These are phyloP conservation scores for Cyclophora punctaria DNA, from an alignment of 2,888 invertebrate species.

Conservation along the genomic window DNA sequence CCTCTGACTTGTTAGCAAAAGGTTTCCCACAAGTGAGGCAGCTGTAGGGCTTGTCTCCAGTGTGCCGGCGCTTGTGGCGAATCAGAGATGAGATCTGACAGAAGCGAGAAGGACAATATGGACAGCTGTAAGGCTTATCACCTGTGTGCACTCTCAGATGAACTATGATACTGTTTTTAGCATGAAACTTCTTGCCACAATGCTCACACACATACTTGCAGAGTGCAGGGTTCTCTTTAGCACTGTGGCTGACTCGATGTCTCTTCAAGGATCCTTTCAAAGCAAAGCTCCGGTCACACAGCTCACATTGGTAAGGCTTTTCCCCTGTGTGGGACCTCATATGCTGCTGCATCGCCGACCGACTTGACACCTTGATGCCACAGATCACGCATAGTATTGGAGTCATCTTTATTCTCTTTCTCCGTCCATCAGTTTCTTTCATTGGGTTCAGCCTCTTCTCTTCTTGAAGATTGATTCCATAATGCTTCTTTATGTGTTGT, in stretches of 20 bases:
- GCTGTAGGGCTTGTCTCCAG: slow-evolving; percentile 57
- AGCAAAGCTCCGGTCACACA: slow-evolving; percentile 42
- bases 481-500: slow-evolving; percentile 13
- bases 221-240: slow-evolving; percentile 7
- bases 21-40: slow-evolving; percentile 53
- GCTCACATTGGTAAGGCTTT: slow-evolving; percentile 48
- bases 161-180: slow-evolving; percentile 53
- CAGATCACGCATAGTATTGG: slow-evolving; percentile 52
- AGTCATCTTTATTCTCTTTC: slow-evolving; percentile 29
- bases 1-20: slow-evolving; percentile 48
- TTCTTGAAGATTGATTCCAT: neutral
- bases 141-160: slow-evolving; percentile 60
- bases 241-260: slow-evolving; percentile 46
- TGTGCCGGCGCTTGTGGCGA: slow-evolving; percentile 57
- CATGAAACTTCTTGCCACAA: slow-evolving; percentile 58
- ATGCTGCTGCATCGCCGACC: slow-evolving; percentile 52
- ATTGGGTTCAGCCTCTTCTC: neutral
- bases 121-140: slow-evolving; percentile 54
- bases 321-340: slow-evolving; percentile 62
- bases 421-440: slow-evolving; percentile 22
- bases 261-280: slow-evolving; percentile 51
- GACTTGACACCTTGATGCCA: slow-evolving; percentile 40
- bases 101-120: slow-evolving; percentile 48
- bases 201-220: slow-evolving; percentile 57
- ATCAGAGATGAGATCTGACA: slow-evolving; percentile 55